phyloP scores from a whole-genome alignment of 37 sponge, comb jelly and placozoan genomes.

The Crambe crambe region DNA sequence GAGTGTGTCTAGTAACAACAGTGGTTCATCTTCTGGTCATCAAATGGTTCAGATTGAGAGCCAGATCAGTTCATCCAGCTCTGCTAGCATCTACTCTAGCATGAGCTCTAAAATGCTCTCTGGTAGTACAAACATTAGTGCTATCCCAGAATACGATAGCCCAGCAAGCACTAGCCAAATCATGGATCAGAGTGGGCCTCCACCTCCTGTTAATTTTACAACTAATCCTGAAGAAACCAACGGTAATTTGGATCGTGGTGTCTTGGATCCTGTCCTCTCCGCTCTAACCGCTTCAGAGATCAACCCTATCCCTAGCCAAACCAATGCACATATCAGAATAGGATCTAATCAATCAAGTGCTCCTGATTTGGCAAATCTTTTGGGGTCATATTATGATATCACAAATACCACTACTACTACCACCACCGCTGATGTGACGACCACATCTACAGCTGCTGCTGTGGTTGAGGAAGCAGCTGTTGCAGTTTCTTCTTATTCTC shows the following conservation, averaged over 20 bases:
- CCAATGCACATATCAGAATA: too few species aligned
- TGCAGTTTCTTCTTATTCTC: neutral
- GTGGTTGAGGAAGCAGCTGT: neutral
- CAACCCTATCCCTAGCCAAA: too few species aligned
- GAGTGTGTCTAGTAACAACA: neutral
- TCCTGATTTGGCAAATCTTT: too few species aligned
- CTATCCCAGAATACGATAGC: neutral
- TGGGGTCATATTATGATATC: too few species aligned
- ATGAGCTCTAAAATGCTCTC: neutral
- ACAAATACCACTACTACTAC: neutral
- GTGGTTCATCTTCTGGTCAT: neutral
- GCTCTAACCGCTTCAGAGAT: too few species aligned
- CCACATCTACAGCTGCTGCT: neutral
- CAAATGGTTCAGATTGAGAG: neutral
- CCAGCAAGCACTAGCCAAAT: conserved; percentile 7
- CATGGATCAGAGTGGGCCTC: neutral
- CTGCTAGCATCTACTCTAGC: neutral
- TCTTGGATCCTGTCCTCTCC: too few species aligned
- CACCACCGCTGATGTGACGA: neutral
- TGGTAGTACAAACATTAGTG: neutral
- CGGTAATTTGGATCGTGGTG: neutral
- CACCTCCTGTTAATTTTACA: neutral
- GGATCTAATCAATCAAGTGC: too few species aligned
- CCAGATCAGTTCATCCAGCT: neutral
- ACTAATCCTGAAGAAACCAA: neutral